phyloP scores from a whole-genome alignment of 2,888 invertebrate genomes.

The Cosmia pyralina region DNA sequence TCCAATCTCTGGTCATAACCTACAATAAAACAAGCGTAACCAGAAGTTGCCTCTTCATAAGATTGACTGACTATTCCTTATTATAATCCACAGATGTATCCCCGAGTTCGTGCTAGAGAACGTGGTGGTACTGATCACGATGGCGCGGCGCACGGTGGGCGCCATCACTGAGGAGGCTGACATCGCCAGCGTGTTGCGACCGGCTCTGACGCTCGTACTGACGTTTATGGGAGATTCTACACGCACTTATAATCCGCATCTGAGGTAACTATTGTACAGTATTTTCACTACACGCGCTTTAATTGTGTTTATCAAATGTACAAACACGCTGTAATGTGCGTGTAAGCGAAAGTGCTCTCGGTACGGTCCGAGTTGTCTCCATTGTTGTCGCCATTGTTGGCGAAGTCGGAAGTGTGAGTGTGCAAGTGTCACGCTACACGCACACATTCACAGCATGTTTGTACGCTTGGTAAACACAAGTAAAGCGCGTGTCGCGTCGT shows the following conservation, averaged over 20 bases:
- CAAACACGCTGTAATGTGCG: no score
- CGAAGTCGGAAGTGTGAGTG: no score
- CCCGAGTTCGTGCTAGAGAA: slow-evolving; percentile 98
- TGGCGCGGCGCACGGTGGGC: slow-evolving; percentile 91
- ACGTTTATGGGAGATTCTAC: slow-evolving; percentile 96
- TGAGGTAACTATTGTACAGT: slow-evolving; percentile 79
- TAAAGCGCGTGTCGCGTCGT: no score
- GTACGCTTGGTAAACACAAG: no score
- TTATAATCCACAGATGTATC: slow-evolving; percentile 91
- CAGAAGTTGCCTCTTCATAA: not conserved
- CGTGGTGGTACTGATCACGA: slow-evolving; percentile 94
- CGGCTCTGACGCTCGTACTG: slow-evolving; percentile 94
- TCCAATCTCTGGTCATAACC: not conserved
- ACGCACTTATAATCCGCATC: slow-evolving; percentile 96
- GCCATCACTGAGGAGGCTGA: slow-evolving; percentile 91
- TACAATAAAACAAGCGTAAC: not conserved
- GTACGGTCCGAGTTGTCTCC: no score
- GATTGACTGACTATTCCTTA: not conserved
- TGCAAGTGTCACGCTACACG: no score
- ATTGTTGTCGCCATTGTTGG: no score
- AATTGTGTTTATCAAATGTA: no score
- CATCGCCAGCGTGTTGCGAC: slow-evolving; percentile 91
- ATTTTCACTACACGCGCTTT: no score
- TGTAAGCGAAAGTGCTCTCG: no score
- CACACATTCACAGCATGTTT: no score